A percentile compares a stretch with the other conserved stretches of the same genome.
Conservation (phyloP, 2,888 invertebrate species). For the Pollenia amentaria region DNA sequence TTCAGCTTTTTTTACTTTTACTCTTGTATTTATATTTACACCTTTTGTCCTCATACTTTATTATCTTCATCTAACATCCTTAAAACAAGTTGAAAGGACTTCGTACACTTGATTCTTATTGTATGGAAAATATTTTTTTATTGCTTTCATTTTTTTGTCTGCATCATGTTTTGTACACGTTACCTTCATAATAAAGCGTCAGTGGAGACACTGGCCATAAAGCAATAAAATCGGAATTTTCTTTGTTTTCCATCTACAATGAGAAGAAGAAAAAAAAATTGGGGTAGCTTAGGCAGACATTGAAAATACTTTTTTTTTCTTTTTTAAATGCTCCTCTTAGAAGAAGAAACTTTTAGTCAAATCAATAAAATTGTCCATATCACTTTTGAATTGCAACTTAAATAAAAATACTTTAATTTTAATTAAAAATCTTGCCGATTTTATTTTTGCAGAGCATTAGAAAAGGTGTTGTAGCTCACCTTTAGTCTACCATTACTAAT, state of each 20-base stretch:
- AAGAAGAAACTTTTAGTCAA: no score
- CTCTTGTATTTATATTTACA: conserved; percentile 25
- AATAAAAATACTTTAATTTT: no score
- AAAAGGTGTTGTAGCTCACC: no score
- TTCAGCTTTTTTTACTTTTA: conserved; percentile 42
- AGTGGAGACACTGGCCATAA: conserved; percentile 35
- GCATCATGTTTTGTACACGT: conserved; percentile 15
- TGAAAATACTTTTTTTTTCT: no score
- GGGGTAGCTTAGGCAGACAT: background rate
- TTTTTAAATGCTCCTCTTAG: no score
- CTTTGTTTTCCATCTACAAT: background rate
- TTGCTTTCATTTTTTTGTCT: no score
- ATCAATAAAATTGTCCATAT: no score
- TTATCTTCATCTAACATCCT: conserved; percentile 43
- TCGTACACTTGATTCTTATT: conserved; percentile 13
- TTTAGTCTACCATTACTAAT: no score
- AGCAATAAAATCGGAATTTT: conserved; percentile 42
- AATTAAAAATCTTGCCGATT: no score
- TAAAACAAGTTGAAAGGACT: conserved; percentile 12
- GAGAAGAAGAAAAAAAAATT: background rate
- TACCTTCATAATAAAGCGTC: conserved; percentile 6
- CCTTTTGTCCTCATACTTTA: conserved; percentile 36
- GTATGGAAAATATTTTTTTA: background rate
- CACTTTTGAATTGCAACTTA: no score
- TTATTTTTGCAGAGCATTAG: no score